Evolutionary conservation across 2,113 vertebrate genomes (phyloP), one percentile per base, ranked within the genome.

Genomic region (Colinus virginianus): DNA sequence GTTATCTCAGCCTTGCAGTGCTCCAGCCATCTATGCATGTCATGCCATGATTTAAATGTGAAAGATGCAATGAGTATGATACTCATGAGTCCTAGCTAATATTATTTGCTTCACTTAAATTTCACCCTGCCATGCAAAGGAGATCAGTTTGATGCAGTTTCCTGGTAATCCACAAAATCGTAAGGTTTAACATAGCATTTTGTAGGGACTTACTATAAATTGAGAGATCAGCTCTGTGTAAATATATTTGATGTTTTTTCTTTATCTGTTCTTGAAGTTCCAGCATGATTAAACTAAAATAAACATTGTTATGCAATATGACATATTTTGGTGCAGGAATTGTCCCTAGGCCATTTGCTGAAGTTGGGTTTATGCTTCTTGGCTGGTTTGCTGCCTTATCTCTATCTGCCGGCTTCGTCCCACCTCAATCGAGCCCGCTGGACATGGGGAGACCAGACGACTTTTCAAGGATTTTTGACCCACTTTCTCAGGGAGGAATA

Each of bases 371-470:
- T 97, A 67, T 98, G 96, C 95, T 99, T 99, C 90, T 92, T 98
- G 48, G 88, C 96, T 71, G 99, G 99, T 38, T 98, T 99, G 74
- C 95, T 99, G 94, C 99, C 99, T 28, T 99, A 99, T 94, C 71
- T 98, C 93, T 99, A 99, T 97, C 98, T 99, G 88, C 99, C 99
- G 14, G 69, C 98, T 72, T 99, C 99, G 2, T 99, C 99, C 94
- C 98, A 97, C 97, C 90, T 99, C 94, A 99, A 90, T 95, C 96
- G 67, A 46, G 99, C 99, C 53, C 98, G 98, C 66, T 99, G 99
- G 99, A 99, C 98, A 93, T 99, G 99, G 99, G 99, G 99, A 89
- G 99, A 99, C 98, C 99, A 99, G 98, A 99, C 98, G 13, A 98
- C 98, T n/a, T 43, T 99, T 78, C 97, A 94, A 34, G 99, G 99